phyloP scores from a whole-genome alignment of 2,113 vertebrate genomes.

The Blennius ocellaris region DNA sequence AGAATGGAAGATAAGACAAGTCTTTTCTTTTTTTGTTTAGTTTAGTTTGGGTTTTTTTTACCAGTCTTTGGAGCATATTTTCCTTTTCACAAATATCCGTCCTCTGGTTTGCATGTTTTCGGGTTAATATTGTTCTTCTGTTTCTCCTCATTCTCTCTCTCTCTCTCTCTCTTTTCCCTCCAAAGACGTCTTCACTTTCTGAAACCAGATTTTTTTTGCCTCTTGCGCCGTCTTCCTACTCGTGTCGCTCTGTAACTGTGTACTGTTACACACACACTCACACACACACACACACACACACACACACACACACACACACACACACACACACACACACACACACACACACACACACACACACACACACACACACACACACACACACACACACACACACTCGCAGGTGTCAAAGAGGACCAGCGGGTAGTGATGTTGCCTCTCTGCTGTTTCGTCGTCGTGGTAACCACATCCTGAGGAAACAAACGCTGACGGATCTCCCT shows the following conservation, averaged over 20 bases:
- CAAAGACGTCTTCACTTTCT: conserved; percentile 1
- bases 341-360: conserved; percentile 15
- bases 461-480: conserved; percentile 85
- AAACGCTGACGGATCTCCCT: conserved; percentile 81
- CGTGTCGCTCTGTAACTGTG: conserved; percentile 1
- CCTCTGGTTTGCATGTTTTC: conserved; percentile 47
- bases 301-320: conserved; percentile 3
- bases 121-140: conserved; percentile 20
- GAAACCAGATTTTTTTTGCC: conserved; percentile 28
- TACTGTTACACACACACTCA: conserved; percentile 2
- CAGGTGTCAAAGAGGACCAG: conserved; percentile 76
- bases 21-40: background rate
- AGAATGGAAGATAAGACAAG: conserved; percentile 58
- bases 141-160: conserved; percentile 42
- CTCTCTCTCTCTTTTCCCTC: conserved; percentile 29
- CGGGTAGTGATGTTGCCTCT: conserved; percentile 67
- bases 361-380: conserved; percentile 6
- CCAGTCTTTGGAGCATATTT: conserved; percentile 57
- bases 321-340: conserved; percentile 1
- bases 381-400: conserved; percentile 42
- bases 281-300: no score
- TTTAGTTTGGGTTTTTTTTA: conserved; percentile 62
- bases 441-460: conserved; percentile 71
- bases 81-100: conserved; percentile 55
- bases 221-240: conserved; percentile 32